These are phyloP conservation scores for Arctia plantaginis DNA, from an alignment of 2,888 invertebrate species.

Conservation along the genomic window DNA sequence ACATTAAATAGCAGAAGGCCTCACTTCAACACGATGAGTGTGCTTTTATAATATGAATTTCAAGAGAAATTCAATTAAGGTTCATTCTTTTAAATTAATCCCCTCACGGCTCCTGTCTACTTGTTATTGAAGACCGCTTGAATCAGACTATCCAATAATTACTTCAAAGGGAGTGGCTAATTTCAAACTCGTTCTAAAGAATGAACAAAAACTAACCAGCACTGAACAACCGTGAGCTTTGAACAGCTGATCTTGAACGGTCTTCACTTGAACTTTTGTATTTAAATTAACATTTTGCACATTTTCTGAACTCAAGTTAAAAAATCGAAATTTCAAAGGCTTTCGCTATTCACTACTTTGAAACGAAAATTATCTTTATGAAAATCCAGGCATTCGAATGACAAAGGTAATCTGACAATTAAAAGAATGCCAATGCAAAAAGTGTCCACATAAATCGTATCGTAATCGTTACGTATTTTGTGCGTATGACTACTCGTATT, in stretches of 20 bases:
- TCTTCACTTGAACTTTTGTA: background rate
- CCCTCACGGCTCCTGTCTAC: constrained; percentile 45
- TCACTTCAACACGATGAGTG: constrained; percentile 53
- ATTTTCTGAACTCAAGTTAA: background rate
- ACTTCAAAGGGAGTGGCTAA: constrained; percentile 11
- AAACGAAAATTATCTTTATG: background rate
- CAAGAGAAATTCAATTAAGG: constrained; percentile 67
- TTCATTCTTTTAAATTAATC: constrained; percentile 64
- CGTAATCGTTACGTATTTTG: no score
- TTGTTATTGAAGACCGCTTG: constrained; percentile 14
- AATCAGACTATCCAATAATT: constrained; percentile 15
- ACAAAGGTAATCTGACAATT: no score
- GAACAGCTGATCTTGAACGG: background rate
- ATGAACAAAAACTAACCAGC: background rate
- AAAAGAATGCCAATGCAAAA: no score
- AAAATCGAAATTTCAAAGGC: background rate
- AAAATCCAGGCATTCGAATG: background rate
- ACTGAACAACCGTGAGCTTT: background rate
- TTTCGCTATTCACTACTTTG: background rate
- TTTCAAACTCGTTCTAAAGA: constrained; percentile 4
- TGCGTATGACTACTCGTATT: no score
- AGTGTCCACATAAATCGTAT: no score
- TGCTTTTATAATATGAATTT: constrained; percentile 62
- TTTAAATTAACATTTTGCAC: background rate
- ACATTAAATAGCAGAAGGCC: constrained; percentile 31